Base-by-base conservation (phyloP, 2,888 invertebrate species). In the Orgyia antiqua region DNA sequence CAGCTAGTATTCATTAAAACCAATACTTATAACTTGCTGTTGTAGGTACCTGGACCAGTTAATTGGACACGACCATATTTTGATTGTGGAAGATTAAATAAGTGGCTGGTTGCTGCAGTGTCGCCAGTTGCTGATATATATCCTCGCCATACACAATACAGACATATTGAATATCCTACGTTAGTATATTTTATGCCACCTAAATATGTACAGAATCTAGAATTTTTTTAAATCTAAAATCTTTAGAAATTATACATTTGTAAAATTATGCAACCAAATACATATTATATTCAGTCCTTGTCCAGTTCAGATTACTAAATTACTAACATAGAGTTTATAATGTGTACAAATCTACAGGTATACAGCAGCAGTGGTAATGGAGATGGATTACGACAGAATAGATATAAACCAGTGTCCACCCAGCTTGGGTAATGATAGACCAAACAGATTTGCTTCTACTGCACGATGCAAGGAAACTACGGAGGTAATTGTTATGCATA, bases 361-460 rank as follows among this genome's bases (percentile, higher is more conserved):
- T 66, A 96, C 97, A 1, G 98, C 96, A 20, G 93, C 93, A 10
- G 91, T 96, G 0, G 97, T 97, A 0, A 89, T 97, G 74, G 98
- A 98, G 89, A 93, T 98, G 91, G 98, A 99, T 68, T 97, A 95
- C 73, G 97, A 98, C 51, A 89, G 97, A 60, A 94, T 99, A 70
- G 98, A 99, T 65, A 96, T 99, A 73, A 99, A 99, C 84, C 98
- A 98, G 62, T 99, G 98, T 88, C 97, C 98, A 0, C 84, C 86
- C 40, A 94, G 97, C 33, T 88, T 91, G 53, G 98, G 98, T 25
- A 98, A 98, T 66, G 92, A 89, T 48, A 91, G 92, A 17, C 94
- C 95, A 0, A 98, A 98, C 83, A 88, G 89, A 64, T 98, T 97
- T 86, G 93, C 92, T 1, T 93, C 94, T 42, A 97, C 97, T 0